Base-by-base conservation (phyloP, 2,888 invertebrate genomes). In the Pilophorus perplexus region DNA sequence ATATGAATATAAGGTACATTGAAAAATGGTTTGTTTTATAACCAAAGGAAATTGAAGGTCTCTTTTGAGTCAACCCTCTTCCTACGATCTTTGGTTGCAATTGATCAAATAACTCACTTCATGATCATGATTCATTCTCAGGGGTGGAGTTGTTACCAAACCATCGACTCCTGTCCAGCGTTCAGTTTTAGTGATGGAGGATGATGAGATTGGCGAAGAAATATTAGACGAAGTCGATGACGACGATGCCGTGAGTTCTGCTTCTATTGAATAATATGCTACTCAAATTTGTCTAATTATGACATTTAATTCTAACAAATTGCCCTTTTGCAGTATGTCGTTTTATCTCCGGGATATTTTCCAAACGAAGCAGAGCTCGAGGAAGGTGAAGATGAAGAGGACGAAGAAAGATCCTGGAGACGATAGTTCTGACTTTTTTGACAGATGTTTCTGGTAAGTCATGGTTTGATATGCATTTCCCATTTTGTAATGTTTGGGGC, bases 401-500 rank as follows among this genome's bases (percentile, higher is more conserved):
- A 89, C 42, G 89, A 89, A 76, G 88, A 90, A 73, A 83, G 93
- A 71, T 90, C 92, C 23, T 94, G 94, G 94, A 82, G 93, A 71
- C 92, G 93, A 88, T 92, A 83, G 88, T 67, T 44, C 16, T 25
- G 22, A 25, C 38, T 64, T 27, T 23, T 59, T 25, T 14, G 14
- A 18, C 14, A 6, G 8, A 18, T 18, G 42, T 22, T 59, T 59
- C 25, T 42, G 59, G 59, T 59, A 42, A 42, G n/a, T 37, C 8
- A 18, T 27, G 16, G 12, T 33, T 52, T 33, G 10, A 33, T 8
- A 33, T 33, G 10, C 10, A 33, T 33, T 33, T 33, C 10, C 10
- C 33, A 33, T 8, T 33, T 8, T 33, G 6, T 33, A 8, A 33
- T 33, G 33, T 6, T 33, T 8, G 33, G 33, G 10, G 10, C 33